These are phyloP conservation scores for Acleris cristana DNA, from an alignment of 2,888 invertebrate genomes.

Conservation along the genomic window DNA sequence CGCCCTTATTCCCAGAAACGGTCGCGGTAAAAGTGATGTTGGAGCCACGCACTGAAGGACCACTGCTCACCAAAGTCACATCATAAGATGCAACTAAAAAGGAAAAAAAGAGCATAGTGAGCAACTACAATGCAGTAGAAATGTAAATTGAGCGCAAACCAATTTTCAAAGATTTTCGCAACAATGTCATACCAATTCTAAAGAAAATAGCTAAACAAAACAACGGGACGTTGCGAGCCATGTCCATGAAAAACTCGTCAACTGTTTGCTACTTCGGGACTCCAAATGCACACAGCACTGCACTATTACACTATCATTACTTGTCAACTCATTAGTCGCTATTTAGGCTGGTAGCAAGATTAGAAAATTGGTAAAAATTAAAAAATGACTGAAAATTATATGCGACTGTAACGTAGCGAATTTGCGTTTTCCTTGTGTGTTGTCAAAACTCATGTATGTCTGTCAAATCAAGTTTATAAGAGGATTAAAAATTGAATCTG, in stretches of 20 bases:
- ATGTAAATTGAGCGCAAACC: neutral
- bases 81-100: conserved; percentile 57
- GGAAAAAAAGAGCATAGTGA: neutral
- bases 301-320: neutral
- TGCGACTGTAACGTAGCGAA: conserved; percentile 26
- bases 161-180: neutral
- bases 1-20: conserved; percentile 72
- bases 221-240: conserved; percentile 32
- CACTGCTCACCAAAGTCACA: conserved; percentile 84
- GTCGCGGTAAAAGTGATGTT: conserved; percentile 87
- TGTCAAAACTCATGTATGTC: conserved; percentile 2
- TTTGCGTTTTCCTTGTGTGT: conserved; percentile 10
- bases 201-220: conserved; percentile 30
- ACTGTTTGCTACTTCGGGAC: conserved; percentile 2
- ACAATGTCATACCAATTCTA: conserved; percentile 30
- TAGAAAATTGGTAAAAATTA: conserved; percentile 5
- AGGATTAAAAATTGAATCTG: too few species aligned
- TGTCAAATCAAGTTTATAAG: neutral
- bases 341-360: neutral
- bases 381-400: conserved; percentile 7
- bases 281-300: conserved; percentile 10
- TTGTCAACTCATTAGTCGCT: conserved; percentile 20
- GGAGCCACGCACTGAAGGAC: conserved; percentile 89
- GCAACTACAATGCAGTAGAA: neutral
- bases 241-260: conserved; percentile 15